These are phyloP conservation scores for Bombus haemorrhoidalis DNA, from an alignment of 1,140 invertebrate genomes.

Conservation along the genomic window DNA sequence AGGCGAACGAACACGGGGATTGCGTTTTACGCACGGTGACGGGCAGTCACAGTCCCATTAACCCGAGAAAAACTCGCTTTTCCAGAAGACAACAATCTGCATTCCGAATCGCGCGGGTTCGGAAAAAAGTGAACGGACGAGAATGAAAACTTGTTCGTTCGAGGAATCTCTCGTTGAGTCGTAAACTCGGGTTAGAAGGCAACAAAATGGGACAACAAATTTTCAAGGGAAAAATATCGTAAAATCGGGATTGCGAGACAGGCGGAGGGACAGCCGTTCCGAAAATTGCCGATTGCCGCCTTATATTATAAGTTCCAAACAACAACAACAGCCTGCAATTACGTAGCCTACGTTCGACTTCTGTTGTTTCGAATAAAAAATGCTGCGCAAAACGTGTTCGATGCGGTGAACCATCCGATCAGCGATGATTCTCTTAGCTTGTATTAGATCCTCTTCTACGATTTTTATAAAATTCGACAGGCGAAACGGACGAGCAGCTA, in stretches of 20 bases:
- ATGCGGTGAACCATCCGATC: slow-evolving; percentile 31
- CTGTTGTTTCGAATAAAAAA: slow-evolving; percentile 29
- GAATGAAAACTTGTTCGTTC: slow-evolving; percentile 55
- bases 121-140: slow-evolving; percentile 70
- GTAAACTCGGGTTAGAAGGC: slow-evolving; percentile 47
- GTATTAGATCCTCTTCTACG: slow-evolving; percentile 30
- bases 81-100: slow-evolving; percentile 77
- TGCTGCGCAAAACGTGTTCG: slow-evolving; percentile 6
- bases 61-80: slow-evolving; percentile 70
- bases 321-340: slow-evolving; percentile 54
- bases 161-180: slow-evolving; percentile 41
- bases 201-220: slow-evolving; percentile 37
- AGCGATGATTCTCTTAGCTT: slow-evolving; percentile 10
- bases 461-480: slow-evolving; percentile 66
- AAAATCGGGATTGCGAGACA: slow-evolving; percentile 34
- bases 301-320: slow-evolving; percentile 70
- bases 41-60: slow-evolving; percentile 42
- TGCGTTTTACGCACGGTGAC: neutral
- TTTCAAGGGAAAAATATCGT: slow-evolving; percentile 28
- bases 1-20: neutral
- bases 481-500: slow-evolving; percentile 76
- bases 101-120: slow-evolving; percentile 73
- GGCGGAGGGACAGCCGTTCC: neutral
- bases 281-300: slow-evolving; percentile 19
- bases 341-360: slow-evolving; percentile 20